These are phyloP conservation scores for Hormiphora californensis DNA, from an alignment of 37 sponge, comb jelly and placozoan genomes.

Conservation along the genomic window DNA sequence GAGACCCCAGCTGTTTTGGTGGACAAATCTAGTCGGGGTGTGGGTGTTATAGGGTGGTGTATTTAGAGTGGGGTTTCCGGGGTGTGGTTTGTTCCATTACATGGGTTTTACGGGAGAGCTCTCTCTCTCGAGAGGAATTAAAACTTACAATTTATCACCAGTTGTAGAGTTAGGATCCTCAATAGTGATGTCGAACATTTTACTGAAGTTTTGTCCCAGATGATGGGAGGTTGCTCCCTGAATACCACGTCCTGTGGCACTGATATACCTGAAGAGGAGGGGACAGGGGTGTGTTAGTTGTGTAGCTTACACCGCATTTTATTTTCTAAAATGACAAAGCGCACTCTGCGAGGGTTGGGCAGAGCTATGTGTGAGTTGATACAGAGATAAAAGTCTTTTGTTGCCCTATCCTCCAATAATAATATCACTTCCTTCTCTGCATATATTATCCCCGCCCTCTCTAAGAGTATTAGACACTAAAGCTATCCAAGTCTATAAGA, in stretches of 20 bases:
- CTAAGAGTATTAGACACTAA: no score
- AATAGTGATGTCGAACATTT: conserved; percentile 92
- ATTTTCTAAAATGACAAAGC: no score
- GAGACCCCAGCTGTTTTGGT: conserved; percentile 98
- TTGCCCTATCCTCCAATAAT: neutral
- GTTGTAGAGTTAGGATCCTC: conserved; percentile 67
- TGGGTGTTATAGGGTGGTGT: neutral
- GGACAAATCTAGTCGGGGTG: conserved; percentile 60
- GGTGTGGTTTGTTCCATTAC: no score
- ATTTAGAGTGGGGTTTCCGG: neutral
- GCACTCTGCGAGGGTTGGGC: no score
- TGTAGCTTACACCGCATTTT: no score
- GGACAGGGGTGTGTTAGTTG: no score
- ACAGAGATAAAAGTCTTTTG: no score
- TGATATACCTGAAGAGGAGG: conserved; percentile 52
- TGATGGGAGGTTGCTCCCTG: conserved; percentile 99
- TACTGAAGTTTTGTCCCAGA: conserved; percentile 97
- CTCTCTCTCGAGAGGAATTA: no score
- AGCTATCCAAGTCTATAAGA: no score
- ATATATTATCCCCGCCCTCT: neutral
- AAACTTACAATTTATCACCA: neutral
- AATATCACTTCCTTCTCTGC: neutral
- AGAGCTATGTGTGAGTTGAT: no score
- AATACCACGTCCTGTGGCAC: conserved; percentile 92
- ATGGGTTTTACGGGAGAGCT: no score